Evolutionary conservation across 2,888 invertebrate species (phyloP).

Genomic region (Rhagonycha fulva): DNA sequence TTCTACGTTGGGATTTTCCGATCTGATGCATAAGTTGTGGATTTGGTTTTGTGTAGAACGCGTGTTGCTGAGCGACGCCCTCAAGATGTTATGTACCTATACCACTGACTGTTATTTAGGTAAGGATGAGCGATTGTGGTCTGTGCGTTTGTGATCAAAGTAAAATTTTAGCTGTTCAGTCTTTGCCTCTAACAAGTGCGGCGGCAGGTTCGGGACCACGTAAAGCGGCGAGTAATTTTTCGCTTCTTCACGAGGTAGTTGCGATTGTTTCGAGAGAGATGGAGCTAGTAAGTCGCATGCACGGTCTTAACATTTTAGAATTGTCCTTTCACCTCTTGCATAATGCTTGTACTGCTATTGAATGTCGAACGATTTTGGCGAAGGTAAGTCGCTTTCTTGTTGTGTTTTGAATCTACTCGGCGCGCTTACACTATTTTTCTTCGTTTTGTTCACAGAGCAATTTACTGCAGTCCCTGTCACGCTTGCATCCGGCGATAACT

Average conservation of each 20-base stretch:
- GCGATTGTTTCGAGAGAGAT: constrained; percentile 58
- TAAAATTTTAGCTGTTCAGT: constrained; percentile 55
- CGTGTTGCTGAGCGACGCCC: constrained; percentile 57
- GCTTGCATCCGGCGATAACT: constrained; percentile 59
- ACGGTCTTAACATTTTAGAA: constrained; percentile 54
- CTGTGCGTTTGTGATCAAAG: background rate
- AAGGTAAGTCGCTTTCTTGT: constrained; percentile 57
- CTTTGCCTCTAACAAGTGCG: constrained; percentile 58
- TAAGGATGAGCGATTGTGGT: constrained; percentile 41
- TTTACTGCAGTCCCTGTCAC: constrained; percentile 55
- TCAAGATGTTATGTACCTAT: constrained; percentile 65
- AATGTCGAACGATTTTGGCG: constrained; percentile 64
- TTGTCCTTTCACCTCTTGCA: constrained; percentile 58
- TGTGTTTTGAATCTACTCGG: background rate
- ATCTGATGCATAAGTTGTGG: constrained; percentile 68
- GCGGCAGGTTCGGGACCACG: constrained; percentile 58
- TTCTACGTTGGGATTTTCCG: constrained; percentile 61
- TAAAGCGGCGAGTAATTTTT: constrained; percentile 57
- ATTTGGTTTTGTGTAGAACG: constrained; percentile 67
- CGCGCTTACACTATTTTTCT: background rate
- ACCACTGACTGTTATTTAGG: constrained; percentile 67
- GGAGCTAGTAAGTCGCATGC: constrained; percentile 55
- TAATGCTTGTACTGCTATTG: constrained; percentile 61
- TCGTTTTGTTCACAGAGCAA: constrained; percentile 52
- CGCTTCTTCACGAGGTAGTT: constrained; percentile 59